phyloP scores from a whole-genome alignment of 2,797 vertebrate species.

The Hylomyscus alleni region DNA sequence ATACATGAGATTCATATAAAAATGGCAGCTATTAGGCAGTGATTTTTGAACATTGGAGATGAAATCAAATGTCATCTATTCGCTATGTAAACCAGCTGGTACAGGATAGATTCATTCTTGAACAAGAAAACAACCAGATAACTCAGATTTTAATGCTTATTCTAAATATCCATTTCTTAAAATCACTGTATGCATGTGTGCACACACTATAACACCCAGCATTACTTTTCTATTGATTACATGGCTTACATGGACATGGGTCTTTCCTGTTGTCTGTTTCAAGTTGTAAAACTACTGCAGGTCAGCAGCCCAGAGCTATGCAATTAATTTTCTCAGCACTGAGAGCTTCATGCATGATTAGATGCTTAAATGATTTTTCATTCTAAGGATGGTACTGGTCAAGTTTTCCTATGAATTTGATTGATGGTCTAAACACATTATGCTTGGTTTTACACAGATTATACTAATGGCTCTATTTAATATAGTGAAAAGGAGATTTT shows the following conservation, averaged over 20 bases:
- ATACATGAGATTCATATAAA: not conserved
- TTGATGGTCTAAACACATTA: slow-evolving; percentile 64
- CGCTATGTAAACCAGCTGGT: not conserved
- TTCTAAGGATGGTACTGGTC: slow-evolving; percentile 39
- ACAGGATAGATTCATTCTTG: slow-evolving; percentile 7
- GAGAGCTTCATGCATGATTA: slow-evolving; percentile 68
- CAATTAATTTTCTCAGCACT: slow-evolving; percentile 73
- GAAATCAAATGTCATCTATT: not conserved
- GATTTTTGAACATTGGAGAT: not conserved
- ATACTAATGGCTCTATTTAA: slow-evolving; percentile 68
- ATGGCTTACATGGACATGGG: not conserved
- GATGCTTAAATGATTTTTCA: slow-evolving; percentile 69
- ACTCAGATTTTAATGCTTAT: not conserved
- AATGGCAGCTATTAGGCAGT: not conserved
- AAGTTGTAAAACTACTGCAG: slow-evolving; percentile 53
- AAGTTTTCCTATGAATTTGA: slow-evolving; percentile 74
- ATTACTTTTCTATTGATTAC: not conserved
- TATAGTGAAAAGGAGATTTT: slow-evolving; percentile 54
- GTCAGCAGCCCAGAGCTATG: slow-evolving; percentile 19
- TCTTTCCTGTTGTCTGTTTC: slow-evolving; percentile 42
- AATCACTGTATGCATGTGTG: not conserved
- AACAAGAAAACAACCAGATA: not conserved
- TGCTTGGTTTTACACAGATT: slow-evolving; percentile 73
- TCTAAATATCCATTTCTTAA: not conserved
- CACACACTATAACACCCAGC: not conserved